Evolutionary conservation across 2,888 invertebrate genomes (phyloP).

Genomic region (Tinea semifulvella): DNA sequence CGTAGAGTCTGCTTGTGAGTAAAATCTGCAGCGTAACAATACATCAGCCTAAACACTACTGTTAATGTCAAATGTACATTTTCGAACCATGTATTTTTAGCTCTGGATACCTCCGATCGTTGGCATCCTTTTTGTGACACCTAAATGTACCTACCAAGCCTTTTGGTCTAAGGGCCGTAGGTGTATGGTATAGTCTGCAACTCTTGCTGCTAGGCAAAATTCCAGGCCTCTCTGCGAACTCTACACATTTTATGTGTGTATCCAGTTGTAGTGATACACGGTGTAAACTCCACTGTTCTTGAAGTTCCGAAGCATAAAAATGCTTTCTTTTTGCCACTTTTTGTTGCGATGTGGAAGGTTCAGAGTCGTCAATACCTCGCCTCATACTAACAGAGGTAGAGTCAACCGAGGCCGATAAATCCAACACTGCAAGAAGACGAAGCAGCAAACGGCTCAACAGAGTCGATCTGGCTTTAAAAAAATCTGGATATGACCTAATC

Average conservation of each 20-base stretch:
- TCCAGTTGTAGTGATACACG: not conserved
- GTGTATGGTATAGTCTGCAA: not conserved
- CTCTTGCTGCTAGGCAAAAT: not conserved
- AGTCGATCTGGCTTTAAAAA: no score
- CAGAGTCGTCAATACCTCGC: not conserved
- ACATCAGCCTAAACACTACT: not conserved
- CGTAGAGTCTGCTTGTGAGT: not conserved
- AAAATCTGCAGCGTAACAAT: not conserved
- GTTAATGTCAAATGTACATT: conserved; percentile 1
- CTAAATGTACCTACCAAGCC: not conserved
- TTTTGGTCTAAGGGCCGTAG: not conserved
- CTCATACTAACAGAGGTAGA: not conserved
- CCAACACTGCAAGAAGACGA: not conserved
- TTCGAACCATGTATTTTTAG: no score
- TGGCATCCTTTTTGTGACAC: no score
- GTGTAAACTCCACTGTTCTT: not conserved
- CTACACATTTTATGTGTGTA: not conserved
- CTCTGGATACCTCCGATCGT: no score
- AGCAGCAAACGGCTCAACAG: not conserved
- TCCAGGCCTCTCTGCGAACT: not conserved
- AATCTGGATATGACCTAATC: no score
- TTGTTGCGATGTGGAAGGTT: conserved; percentile 1
- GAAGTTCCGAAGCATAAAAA: not conserved
- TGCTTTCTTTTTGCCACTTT: not conserved
- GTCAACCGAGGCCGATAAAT: not conserved